Evolutionary conservation across 2,888 invertebrate genomes (phyloP), one percentile per base, ranked within the genome.

Genomic region (Coelopa pilipes): DNA sequence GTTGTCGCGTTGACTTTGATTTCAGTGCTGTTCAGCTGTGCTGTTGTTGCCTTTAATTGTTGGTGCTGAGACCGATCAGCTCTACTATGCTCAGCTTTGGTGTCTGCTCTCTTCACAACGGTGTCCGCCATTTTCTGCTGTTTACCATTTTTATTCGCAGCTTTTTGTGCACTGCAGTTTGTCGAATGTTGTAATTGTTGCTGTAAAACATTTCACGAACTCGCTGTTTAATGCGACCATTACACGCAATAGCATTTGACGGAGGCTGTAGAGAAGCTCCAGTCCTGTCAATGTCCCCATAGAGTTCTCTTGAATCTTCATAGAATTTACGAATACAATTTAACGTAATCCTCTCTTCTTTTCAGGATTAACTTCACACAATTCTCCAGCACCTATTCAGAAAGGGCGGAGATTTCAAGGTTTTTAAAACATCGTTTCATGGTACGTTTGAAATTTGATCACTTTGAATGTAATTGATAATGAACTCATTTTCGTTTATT

Each of bases 11-110:
- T 60, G 17, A 49, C 17, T 47, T 60, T 46, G 45, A 55, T 46
- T 59, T 34, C 24, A 24, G 34, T 55, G 11, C 9, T 24, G 53
- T 50, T 60, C 9, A 45, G 17, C 17, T 55, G 60, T 50, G 47
- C 13, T 72, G 21, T 67, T 72, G 11, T 21, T 72, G 55, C 47
- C 49, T 9, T 50, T 66, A 24, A 17, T 66, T 62, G 15, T 62
- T 62, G 24, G 13, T 60, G 60, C 15, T 12, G 15, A 11, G 0
- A 53, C 17, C 17, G 15, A 53, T 15, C 34, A 17, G 4, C 17
- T 53, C 17, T 53, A 5, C 53, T 53, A 2, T 3, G 3, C n/a
- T 53, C 13, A 53, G 13, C 13, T 53, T 4, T 53, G 53, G 10
- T 49, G 49, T 49, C n/a, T 53, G 13, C 10, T 13, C 15, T 53